These are phyloP conservation scores for Chaetodon trifasciatus DNA, from an alignment of 2,797 vertebrate genomes.

Conservation along the genomic window DNA sequence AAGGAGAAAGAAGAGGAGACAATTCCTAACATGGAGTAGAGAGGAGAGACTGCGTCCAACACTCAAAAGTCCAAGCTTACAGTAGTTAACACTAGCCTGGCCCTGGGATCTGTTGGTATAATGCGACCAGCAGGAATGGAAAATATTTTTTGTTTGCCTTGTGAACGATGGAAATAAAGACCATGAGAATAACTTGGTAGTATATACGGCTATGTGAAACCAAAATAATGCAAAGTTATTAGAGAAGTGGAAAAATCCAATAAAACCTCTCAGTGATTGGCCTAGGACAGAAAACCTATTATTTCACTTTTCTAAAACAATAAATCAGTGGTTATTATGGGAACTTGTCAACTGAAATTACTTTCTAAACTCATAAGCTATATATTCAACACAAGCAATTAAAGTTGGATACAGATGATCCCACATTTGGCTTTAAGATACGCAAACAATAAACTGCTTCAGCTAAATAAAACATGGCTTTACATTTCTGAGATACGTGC, in stretches of 20 bases:
- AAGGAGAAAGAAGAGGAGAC: background rate
- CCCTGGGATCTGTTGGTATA: constrained; percentile 47
- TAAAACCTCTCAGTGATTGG: constrained; percentile 80
- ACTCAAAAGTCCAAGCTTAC: constrained; percentile 20
- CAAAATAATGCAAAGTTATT: constrained; percentile 80
- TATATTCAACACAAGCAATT: constrained; percentile 69
- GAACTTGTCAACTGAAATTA: constrained; percentile 72
- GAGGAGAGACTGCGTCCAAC: constrained; percentile 23
- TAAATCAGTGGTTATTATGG: constrained; percentile 77
- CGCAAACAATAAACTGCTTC: constrained; percentile 69
- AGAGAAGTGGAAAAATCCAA: constrained; percentile 77
- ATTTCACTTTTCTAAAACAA: constrained; percentile 77
- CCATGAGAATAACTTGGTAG: constrained; percentile 49
- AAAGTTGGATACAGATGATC: constrained; percentile 68
- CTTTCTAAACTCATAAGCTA: constrained; percentile 67
- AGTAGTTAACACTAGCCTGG: constrained; percentile 49
- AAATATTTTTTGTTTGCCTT: constrained; percentile 63
- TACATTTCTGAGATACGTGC: constrained; percentile 55
- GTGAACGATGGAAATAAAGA: constrained; percentile 58
- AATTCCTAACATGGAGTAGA: constrained; percentile 8
- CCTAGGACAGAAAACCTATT: constrained; percentile 76
- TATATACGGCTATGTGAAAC: constrained; percentile 67
- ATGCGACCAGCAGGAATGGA: constrained; percentile 70
- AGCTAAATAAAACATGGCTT: constrained; percentile 62
- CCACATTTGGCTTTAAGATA: constrained; percentile 63